Percentiles rank a stretch among this genome's conserved stretches.
phyloP scores from a whole-genome alignment of 1,140 invertebrate species.

The Cotesia chilonis region DNA sequence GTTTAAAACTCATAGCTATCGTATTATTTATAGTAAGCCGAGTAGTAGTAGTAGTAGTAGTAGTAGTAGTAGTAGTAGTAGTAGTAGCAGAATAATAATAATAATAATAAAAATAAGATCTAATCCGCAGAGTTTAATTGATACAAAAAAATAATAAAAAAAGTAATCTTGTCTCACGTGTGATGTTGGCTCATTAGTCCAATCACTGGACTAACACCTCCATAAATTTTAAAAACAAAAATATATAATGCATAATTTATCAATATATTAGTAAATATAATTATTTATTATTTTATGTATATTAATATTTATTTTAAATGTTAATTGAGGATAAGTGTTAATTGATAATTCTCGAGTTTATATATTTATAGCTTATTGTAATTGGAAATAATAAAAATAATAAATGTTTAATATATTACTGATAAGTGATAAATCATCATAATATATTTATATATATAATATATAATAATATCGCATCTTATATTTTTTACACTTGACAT shows the following conservation, averaged over 20 bases:
- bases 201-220: conserved; percentile 46
- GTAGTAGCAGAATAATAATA: too few relatives aligned
- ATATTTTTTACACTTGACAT: conserved; percentile 30
- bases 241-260: conserved; percentile 40
- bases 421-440: not conserved
- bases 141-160: too few relatives aligned
- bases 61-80: too few relatives aligned
- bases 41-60: too few relatives aligned
- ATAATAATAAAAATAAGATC: too few relatives aligned
- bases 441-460: not conserved
- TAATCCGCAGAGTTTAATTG: too few relatives aligned
- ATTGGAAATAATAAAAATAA: conserved; percentile 4
- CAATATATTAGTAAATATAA: conserved; percentile 28
- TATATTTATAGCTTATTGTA: not conserved
- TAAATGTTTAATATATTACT: too few relatives aligned
- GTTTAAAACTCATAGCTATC: too few relatives aligned
- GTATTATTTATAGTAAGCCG: too few relatives aligned
- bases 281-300: not conserved
- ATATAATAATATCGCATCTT: not conserved
- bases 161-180: conserved; percentile 8
- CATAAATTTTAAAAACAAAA: conserved; percentile 35
- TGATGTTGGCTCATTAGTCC: conserved; percentile 49
- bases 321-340: conserved; percentile 8
- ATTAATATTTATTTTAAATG: conserved; percentile 20
- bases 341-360: not conserved